Base-by-base conservation (phyloP, 1,140 invertebrate species). In the Aphis craccivora region DNA sequence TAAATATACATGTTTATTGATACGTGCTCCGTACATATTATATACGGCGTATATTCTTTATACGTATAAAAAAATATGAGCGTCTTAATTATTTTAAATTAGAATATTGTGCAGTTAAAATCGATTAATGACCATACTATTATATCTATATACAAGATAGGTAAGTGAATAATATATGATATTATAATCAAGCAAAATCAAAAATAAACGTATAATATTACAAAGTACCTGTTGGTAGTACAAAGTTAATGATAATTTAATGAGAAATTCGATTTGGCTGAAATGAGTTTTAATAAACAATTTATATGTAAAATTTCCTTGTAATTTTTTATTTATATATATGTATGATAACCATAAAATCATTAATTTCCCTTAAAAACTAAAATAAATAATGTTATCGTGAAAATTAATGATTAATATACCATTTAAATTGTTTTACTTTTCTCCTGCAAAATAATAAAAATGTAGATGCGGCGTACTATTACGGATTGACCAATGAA, bases 161-260 rank as follows among this genome's bases (percentile, higher is more conserved):
- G 60, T 76, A 76, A n/a, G 60, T 76, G 60, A 76, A n/a, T 76
- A 76, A n/a, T 76, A 76, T n/a, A n/a, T 76, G 60, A 76, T n/a
- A 35, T 76, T 76, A 76, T n/a, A 76, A n/a, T n/a, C 14, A 67
- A 67, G 14, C n/a, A n/a, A 76, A 76, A 76, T n/a, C 5, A n/a
- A n/a, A 76, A 76, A 67, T n/a, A n/a, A 67, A n/a, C 25, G 60
- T 60, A 30, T 30, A n/a, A 67, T 67, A 67, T 14, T 14, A n/a
- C 30, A 67, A 67, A 67, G 55, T 60, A 30, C 9, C 60, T 67
- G n/a, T 67, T 30, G 60, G 30, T 53, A 23, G 53, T 53, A 53
- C 9, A 53, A 18, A n/a, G n/a, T 67, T 6, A 30, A 8, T 30
- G 55, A n/a, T n/a, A 18, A 14, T n/a, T 35, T 76, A n/a, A 76